Percentiles rank a stretch among this genome's conserved stretches.
phyloP scores from a whole-genome alignment of 2,113 vertebrate genomes.

The Aepyceros melampus region DNA sequence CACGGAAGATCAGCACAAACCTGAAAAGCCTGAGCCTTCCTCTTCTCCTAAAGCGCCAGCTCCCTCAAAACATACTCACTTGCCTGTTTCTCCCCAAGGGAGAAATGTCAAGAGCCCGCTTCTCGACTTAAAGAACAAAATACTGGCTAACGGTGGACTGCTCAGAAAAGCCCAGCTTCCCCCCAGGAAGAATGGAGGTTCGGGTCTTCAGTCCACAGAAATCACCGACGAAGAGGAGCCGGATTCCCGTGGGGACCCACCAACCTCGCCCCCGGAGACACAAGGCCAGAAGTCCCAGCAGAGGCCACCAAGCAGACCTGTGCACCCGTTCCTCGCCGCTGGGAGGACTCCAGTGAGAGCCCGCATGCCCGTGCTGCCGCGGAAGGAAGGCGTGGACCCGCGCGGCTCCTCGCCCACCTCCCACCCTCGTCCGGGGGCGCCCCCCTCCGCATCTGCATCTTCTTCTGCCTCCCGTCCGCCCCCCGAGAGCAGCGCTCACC shows the following conservation, averaged over 20 bases:
- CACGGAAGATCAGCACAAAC: conserved; percentile 64
- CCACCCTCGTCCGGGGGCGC: background rate
- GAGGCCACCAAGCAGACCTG: conserved; percentile 81
- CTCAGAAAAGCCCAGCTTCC: conserved; percentile 64
- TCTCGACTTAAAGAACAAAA: conserved; percentile 78
- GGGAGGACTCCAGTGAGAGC: conserved; percentile 80
- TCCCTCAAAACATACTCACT: conserved; percentile 65
- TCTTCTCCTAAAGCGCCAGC: conserved; percentile 37
- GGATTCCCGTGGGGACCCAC: conserved; percentile 54
- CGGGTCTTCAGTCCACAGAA: conserved; percentile 73
- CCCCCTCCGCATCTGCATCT: rapidly evolving
- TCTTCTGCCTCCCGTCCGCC: conserved; percentile 27
- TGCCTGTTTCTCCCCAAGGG: conserved; percentile 21
- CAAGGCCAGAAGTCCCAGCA: conserved; percentile 67
- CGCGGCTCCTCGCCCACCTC: background rate
- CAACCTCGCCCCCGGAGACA: conserved; percentile 37
- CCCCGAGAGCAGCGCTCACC: conserved; percentile 44
- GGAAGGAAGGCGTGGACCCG: conserved; percentile 28
- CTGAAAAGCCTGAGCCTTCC: conserved; percentile 59
- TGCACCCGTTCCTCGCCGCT: conserved; percentile 82
- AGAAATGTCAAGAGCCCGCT: conserved; percentile 68
- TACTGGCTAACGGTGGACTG: conserved; percentile 56
- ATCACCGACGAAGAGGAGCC: conserved; percentile 42
- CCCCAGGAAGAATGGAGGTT: conserved; percentile 51
- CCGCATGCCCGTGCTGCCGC: background rate